Evolutionary conservation across 2,797 vertebrate species (phyloP), one percentile per base, ranked within the genome.

Genomic region (Synaphobranchus kaupii): DNA sequence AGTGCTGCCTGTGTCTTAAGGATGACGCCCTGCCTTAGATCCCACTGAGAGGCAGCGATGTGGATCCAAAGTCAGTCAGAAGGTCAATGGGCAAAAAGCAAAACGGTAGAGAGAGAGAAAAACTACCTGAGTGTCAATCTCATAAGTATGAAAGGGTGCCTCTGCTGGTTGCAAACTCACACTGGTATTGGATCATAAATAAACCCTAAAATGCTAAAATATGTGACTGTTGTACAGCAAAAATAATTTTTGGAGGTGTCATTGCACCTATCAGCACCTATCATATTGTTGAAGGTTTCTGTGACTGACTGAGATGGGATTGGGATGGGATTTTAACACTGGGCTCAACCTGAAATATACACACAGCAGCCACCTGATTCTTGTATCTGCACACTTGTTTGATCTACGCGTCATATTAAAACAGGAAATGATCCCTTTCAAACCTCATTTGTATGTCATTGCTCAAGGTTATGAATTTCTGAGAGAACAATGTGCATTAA

Each of bases 401-500:
- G 85, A 90, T 90, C 88, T 89, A 89, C 56, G 63, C 89, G 87
- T 89, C 86, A 86, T 90, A 90, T 91, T 91, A 92, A 90, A 86
- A 86, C 87, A 85, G 86, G 89, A 91, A 93, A 92, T 91, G 88
- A 91, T 91, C 88, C 86, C 88, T 90, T 89, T 92, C 88, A 90
- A 91, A 88, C 90, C 89, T 92, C 88, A 89, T 90, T 90, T 90
- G 90, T 90, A 91, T 89, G 90, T 91, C 90, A 86, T 90, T 88
- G 89, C 90, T 91, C 78, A 88, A 91, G 90, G 87, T 91, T 90
- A 89, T 91, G 90, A 91, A 89, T 87, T 90, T 88, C 86, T 86
- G 86, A 86, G 88, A 90, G 87, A 92, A 92, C 91, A 90, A 90
- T 91, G 83, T 89, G 87, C 88, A 86, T 90, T 93, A 92, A 93